phyloP scores from a whole-genome alignment of 1,140 invertebrate genomes.

The Hormaphis cornu region DNA sequence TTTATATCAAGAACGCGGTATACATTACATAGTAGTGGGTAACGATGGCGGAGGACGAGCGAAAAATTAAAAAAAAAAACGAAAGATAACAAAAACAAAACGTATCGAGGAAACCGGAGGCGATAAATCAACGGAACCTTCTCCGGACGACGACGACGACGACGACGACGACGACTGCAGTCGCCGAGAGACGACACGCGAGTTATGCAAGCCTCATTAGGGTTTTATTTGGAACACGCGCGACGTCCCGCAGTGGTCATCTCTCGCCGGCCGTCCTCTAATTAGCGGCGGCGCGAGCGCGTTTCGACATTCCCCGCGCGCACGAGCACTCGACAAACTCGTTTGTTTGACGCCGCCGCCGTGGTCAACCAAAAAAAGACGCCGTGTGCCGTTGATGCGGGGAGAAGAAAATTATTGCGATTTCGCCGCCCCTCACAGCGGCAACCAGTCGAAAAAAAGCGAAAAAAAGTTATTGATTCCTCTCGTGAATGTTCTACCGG shows the following conservation, averaged over 20 bases:
- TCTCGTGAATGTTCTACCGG: too few species aligned
- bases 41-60: neutral
- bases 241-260: neutral
- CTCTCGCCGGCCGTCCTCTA: conserved; percentile 8
- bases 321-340: neutral
- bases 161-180: neutral
- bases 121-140: conserved; percentile 7
- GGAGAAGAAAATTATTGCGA: too few species aligned
- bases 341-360: conserved; percentile 3
- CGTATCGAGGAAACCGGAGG: neutral
- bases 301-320: neutral
- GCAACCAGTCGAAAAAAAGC: too few species aligned
- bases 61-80: neutral
- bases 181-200: too few species aligned
- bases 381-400: too few species aligned
- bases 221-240: conserved; percentile 31
- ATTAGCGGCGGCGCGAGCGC: conserved; percentile 11
- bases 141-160: neutral
- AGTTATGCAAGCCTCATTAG: conserved; percentile 27
- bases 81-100: neutral
- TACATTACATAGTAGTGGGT: too few species aligned
- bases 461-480: too few species aligned
- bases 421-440: too few species aligned
- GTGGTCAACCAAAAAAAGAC: neutral
- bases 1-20: too few species aligned